Evolutionary conservation across 2,888 invertebrate species (phyloP), one percentile per base, ranked within the genome.

Genomic region (Aspidiotus rigidus): DNA sequence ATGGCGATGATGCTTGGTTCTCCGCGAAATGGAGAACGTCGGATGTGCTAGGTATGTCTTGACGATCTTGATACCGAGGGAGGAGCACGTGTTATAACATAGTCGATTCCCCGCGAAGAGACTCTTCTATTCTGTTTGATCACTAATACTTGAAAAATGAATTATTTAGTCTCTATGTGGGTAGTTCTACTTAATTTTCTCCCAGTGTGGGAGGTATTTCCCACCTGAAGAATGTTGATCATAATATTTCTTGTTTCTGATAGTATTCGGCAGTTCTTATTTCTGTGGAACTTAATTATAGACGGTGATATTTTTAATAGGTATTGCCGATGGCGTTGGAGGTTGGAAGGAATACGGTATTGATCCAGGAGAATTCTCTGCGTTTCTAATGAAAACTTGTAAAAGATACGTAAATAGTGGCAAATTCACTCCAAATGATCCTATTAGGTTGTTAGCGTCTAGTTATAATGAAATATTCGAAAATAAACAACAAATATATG

Each of bases 1-100:
- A 93, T 79, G 97, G 98, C 72, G 98, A 98, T 80, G 97, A 98
- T 81, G 95, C 97, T 71, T 98, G 93, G 89, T 97, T 98, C 80
- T 82, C 85, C 72, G 84, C 87, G 7, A 84, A 83, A 77, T 84
- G 85, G 77, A 85, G 84, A 76, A 85, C 86, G 77, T 90, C 91
- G 72, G 95, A 97, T 83, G 96, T 97, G 75, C 86, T 98, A 81
- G 96, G 96, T 95, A 80, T 81, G 83, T 79, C 28, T 16, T 10
- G 7, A 49, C 6, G 6, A 49, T n/a, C 11, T 49, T 13, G 11
- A 49, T 49, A n/a, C 49, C n/a, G 49, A n/a, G 49, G 49, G 6
- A 13, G 49, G 6, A 49, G 49, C 28, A 28, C 28, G 28, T 28
- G 28, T 28, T 28, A 28, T 28, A 3, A 28, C 5, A 28, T 28